These are phyloP conservation scores for Anguilla japonica DNA, from an alignment of 2,113 vertebrate genomes.

Conservation along the genomic window DNA sequence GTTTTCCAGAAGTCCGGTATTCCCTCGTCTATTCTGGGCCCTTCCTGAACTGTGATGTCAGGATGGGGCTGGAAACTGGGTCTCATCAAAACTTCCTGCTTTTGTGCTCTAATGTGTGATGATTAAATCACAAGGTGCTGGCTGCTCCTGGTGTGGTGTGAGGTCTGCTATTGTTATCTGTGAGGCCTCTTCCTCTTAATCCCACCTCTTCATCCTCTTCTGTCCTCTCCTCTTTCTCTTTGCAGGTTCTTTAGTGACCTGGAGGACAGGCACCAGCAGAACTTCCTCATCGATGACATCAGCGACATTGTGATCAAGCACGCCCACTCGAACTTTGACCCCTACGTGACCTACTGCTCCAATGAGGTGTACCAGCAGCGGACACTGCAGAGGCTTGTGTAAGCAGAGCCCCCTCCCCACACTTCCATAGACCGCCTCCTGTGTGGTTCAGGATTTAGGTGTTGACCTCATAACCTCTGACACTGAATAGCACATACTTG, in stretches of 20 bases:
- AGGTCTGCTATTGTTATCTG: background rate
- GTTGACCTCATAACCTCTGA: background rate
- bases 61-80: conserved; percentile 11
- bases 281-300: conserved; percentile 85
- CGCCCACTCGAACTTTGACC: conserved; percentile 83
- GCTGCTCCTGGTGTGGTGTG: conserved; percentile 3
- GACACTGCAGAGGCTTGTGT: conserved; percentile 89
- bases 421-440: background rate
- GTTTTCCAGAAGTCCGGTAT: conserved; percentile 2
- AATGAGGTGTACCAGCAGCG: conserved; percentile 98
- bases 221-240: background rate
- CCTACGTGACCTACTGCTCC: conserved; percentile 92
- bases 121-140: conserved; percentile 8
- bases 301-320: conserved; percentile 90
- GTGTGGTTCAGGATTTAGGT: background rate
- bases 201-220: background rate
- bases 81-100: conserved; percentile 35
- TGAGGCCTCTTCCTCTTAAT: background rate
- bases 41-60: conserved; percentile 31
- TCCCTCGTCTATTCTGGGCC: conserved; percentile 7
- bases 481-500: background rate
- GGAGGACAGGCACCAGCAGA: conserved; percentile 85
- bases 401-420: conserved; percentile 52
- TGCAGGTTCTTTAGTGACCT: conserved; percentile 90
- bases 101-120: conserved; percentile 6